These are phyloP conservation scores for Papilio aristodemus DNA, from an alignment of 1,140 invertebrate species.

Conservation along the genomic window DNA sequence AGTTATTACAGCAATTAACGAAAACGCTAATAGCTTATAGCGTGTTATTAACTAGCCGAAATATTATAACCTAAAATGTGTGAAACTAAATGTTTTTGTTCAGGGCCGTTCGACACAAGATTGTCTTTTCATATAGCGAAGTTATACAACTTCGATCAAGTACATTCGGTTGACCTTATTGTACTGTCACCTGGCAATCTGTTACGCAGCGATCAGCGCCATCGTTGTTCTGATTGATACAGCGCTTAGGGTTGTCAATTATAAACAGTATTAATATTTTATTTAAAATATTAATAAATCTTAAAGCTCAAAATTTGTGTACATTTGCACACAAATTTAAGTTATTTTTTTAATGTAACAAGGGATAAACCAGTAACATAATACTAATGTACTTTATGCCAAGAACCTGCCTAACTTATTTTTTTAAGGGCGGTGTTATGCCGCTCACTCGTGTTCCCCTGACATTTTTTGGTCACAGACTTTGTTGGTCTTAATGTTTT, in stretches of 20 bases:
- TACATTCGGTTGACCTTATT: slow-evolving; percentile 42
- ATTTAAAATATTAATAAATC: too few species aligned
- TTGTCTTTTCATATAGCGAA: background rate
- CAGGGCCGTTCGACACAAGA: too few species aligned
- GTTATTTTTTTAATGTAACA: too few species aligned
- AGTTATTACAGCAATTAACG: background rate
- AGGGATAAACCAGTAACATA: too few species aligned
- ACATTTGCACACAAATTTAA: too few species aligned
- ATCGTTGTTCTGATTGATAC: slow-evolving; percentile 55
- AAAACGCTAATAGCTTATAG: background rate
- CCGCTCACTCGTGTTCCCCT: too few species aligned
- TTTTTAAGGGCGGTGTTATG: too few species aligned
- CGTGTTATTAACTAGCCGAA: background rate
- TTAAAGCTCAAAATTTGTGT: too few species aligned
- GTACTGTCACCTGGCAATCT: slow-evolving; percentile 50
- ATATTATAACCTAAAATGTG: slow-evolving; percentile 27
- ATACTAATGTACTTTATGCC: too few species aligned
- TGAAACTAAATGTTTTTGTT: background rate
- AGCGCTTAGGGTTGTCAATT: slow-evolving; percentile 38
- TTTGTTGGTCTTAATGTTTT: too few species aligned
- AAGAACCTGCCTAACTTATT: too few species aligned
- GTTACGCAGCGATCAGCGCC: slow-evolving; percentile 36
- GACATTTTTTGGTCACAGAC: too few species aligned
- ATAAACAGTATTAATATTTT: background rate
- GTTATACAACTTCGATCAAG: slow-evolving; percentile 1